Base-by-base conservation (phyloP, 2,888 invertebrate genomes). In the Maniola hyperantus region DNA sequence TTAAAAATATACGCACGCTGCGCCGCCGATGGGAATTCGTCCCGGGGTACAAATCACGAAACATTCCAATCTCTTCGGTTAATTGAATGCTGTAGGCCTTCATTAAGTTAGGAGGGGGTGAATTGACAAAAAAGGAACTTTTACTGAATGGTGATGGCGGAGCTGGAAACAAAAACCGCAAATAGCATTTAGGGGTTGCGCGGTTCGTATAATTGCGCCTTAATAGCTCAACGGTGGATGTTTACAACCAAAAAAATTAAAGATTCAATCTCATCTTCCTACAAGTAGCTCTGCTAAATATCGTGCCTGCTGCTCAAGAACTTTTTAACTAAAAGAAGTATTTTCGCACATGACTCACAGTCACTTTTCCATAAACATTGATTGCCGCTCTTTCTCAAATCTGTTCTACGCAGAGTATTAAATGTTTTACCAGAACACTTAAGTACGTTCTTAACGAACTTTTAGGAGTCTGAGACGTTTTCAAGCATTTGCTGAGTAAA, bases 41-140 rank as follows among this genome's bases (percentile, higher is more conserved):
- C 79, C 62, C 80, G 77, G 80, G 77, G 84, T 81, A 87, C 85
- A 88, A 89, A 89, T 89, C 88, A 88, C 88, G 86, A 88, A 89
- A 87, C 89, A 89, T 89, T 89, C 87, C 88, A 80, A 85, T 86
- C 84, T 83, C 86, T 81, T 77, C 81, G 83, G 85, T 88, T 90
- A 91, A 91, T 90, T 89, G 90, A 90, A 90, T 89, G 83, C 88
- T 83, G 87, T 85, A 87, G 86, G 85, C 89, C 89, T 88, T 89
- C 88, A 91, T 91, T 91, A 91, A 83, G 80, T 80, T 76, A 80
- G 81, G 80, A 78, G 81, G 79, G 80, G 59, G 66, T 77, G 79
- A 77, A 79, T 80, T 81, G 79, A 81, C 87, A 87, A 87, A 89
- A 87, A 85, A 60, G 68, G 83, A 86, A 88, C 84, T 89, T 88